These are phyloP conservation scores for Avahi laniger DNA, from an alignment of 2,797 vertebrate genomes.

Conservation along the genomic window DNA sequence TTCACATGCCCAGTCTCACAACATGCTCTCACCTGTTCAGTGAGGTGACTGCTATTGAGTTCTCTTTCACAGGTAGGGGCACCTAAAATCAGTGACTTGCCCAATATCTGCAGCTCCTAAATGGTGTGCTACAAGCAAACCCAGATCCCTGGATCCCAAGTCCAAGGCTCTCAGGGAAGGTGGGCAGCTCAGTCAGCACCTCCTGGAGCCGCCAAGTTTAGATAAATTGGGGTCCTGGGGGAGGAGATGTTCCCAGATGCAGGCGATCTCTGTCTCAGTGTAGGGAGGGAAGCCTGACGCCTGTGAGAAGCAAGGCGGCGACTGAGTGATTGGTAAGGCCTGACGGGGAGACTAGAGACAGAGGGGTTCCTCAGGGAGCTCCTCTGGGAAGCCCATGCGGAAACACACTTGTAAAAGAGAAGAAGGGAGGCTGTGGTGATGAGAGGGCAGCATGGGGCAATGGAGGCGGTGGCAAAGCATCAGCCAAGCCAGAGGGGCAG, in stretches of 20 bases:
- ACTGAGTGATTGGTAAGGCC: too few relatives aligned
- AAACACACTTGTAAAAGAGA: neutral
- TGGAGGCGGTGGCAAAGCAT: neutral
- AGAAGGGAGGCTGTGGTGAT: neutral
- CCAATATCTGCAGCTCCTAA: neutral
- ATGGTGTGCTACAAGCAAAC: neutral
- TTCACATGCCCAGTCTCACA: neutral
- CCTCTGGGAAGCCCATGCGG: neutral
- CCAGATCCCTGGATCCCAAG: neutral
- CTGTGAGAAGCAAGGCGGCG: neutral
- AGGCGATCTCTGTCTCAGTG: neutral
- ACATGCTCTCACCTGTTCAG: neutral
- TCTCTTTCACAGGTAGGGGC: neutral
- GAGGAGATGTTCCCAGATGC: neutral
- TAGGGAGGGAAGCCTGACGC: neutral
- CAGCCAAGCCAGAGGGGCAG: neutral
- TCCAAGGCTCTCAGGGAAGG: neutral
- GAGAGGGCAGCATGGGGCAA: neutral
- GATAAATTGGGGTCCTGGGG: neutral
- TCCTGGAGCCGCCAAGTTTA: neutral
- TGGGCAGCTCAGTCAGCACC: neutral
- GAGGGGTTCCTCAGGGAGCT: neutral
- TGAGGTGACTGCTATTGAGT: neutral
- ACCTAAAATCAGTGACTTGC: conserved; percentile 18
- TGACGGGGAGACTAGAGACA: neutral